Percentiles rank a stretch among this genome's conserved stretches.
Conservation (phyloP, 2,113 vertebrate species). For the Lagopus leucura region DNA sequence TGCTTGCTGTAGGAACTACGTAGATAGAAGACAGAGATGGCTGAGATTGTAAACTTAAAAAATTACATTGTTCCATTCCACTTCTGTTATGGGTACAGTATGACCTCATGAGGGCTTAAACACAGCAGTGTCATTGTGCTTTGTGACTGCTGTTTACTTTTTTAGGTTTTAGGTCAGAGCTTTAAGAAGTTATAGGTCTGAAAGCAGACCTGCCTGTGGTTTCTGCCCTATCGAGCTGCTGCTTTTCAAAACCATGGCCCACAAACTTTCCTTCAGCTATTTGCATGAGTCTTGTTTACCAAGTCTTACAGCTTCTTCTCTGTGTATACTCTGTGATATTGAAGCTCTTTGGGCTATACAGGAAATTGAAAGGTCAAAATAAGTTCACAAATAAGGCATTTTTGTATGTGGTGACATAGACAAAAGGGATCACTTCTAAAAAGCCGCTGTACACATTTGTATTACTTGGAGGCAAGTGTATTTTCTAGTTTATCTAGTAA, state of each 20-base stretch:
- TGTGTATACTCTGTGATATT: neutral
- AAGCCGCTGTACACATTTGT: neutral
- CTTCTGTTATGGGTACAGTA: neutral
- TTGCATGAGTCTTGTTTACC: rapidly evolving
- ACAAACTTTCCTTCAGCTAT: neutral
- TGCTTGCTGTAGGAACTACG: neutral
- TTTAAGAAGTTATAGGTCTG: neutral
- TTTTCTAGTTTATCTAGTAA: neutral
- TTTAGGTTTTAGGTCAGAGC: neutral
- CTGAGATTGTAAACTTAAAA: neutral
- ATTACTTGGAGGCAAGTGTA: neutral
- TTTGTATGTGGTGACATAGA: neutral
- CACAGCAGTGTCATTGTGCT: rapidly evolving
- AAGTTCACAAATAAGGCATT: neutral
- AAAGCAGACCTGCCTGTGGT: neutral
- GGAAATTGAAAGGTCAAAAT: neutral
- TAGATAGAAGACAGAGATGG: neutral
- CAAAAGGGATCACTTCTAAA: neutral
- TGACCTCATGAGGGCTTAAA: neutral
- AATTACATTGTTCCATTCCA: neutral
- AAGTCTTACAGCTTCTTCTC: neutral
- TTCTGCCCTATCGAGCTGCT: neutral
- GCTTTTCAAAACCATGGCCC: neutral
- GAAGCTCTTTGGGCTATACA: neutral
- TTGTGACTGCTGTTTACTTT: neutral